Evolutionary conservation across 1,140 invertebrate genomes (phyloP), one percentile per base, ranked within the genome.

Genomic region (Bombus sibiricus): DNA sequence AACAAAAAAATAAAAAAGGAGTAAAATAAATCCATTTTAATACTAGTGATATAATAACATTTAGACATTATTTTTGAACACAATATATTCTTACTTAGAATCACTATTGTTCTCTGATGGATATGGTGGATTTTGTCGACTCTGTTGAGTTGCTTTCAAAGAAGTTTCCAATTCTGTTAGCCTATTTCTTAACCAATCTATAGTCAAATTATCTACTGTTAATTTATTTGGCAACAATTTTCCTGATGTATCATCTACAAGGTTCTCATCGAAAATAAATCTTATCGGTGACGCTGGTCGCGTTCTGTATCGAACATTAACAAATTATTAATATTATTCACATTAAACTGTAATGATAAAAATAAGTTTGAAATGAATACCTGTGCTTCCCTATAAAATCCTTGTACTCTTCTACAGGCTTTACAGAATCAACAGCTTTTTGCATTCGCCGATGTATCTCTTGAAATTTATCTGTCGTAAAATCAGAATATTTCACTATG

Each of bases 151-250:
- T 4, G 91, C 85, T 91, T 95, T 95, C 28, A 95, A 79, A 39
- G 93, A 94, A 28, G 95, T 95, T 94, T 98, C 98, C 71, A 98
- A 93, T 88, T 98, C 98, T 4, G 95, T 96, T 57, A 98, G 93
- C 87, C 98, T 97, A 82, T 96, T 97, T 87, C 97, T 96, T 59
- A 98, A 93, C 97, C 97, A 98, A 88, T 98, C 98, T 62, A 98
- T 97, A 1, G 98, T 99, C 25, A 98, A 96, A 94, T 99, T 98
- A 94, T 99, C 98, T 0, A 99, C 97, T 0, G 98, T 98, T 68
- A 99, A 92, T 91, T 97, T 97, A 94, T 98, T 98, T 13, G 97
- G 97, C 89, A 97, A 96, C 32, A 98, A 95, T 93, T 97, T 98
- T 28, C 97, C 97, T 57, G 97, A 97, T 37, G 97, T 97, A 88